Percentiles rank a stretch among this genome's conserved stretches.
phyloP scores from a whole-genome alignment of 2,113 vertebrate genomes.

The Pteronura brasiliensis region DNA sequence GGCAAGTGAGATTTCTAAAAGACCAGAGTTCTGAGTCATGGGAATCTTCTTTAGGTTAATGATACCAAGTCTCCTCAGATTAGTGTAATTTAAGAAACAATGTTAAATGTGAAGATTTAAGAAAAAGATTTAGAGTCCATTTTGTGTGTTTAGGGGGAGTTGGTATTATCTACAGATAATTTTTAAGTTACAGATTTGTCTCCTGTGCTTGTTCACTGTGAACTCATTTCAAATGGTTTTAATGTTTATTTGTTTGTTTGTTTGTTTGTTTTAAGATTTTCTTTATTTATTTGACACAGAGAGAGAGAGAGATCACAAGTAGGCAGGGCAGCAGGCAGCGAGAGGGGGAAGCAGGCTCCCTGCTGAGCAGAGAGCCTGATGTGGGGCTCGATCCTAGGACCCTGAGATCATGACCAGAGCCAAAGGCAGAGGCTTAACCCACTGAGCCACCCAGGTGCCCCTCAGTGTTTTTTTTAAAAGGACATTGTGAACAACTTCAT shows the following conservation, averaged over 20 bases:
- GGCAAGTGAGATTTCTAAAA: slow-evolving; percentile 12
- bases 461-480: not conserved
- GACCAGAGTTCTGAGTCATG: not conserved
- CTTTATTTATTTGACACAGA: no score
- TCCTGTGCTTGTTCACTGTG: not conserved
- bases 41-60: not conserved
- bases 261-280: no score
- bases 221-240: not conserved
- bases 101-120: not conserved
- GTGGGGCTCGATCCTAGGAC: no score
- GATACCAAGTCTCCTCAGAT: not conserved
- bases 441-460: no score
- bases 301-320: no score
- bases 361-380: no score
- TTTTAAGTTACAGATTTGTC: not conserved
- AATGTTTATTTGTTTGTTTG: not conserved
- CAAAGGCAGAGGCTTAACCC: no score
- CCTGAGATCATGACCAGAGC: no score
- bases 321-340: no score
- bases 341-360: no score
- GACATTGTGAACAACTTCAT: not conserved
- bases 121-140: not conserved
- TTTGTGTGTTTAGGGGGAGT: not conserved
- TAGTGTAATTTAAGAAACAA: not conserved
- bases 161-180: not conserved